Percentiles rank a stretch among this genome's conserved stretches.
Conservation (phyloP, 2,113 vertebrate species). For the Tylochromis polylepis region DNA sequence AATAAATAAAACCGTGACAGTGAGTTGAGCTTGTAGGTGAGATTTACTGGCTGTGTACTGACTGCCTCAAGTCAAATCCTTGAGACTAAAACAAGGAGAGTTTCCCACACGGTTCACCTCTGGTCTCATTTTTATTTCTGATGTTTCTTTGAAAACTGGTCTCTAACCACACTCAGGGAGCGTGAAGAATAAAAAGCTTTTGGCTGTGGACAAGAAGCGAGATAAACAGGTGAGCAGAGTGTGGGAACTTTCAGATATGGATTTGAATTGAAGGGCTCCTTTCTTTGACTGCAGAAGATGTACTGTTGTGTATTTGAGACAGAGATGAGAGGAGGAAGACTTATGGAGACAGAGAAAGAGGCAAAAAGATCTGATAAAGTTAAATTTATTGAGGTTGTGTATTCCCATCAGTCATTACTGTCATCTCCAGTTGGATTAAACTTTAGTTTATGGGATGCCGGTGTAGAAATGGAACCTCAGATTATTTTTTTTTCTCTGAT, state of each 20-base stretch:
- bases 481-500: background rate
- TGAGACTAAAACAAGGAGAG: background rate
- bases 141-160: background rate
- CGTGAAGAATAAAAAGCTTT: background rate
- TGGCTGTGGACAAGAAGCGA: background rate
- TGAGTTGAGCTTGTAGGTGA: background rate
- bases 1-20: background rate
- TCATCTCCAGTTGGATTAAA: background rate
- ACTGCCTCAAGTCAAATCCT: background rate
- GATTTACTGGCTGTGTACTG: background rate
- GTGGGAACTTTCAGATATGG: constrained; percentile 22
- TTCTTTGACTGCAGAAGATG: background rate
- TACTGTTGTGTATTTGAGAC: background rate
- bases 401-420: background rate
- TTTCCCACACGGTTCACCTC: background rate
- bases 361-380: background rate
- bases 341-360: background rate
- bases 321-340: background rate
- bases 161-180: background rate
- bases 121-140: background rate
- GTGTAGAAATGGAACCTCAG: background rate
- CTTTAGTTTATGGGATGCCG: background rate
- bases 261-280: background rate
- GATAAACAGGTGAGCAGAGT: constrained; percentile 6
- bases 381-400: background rate